These are phyloP conservation scores for Netelia fuscicornis DNA, from an alignment of 2,888 invertebrate species.

Conservation along the genomic window DNA sequence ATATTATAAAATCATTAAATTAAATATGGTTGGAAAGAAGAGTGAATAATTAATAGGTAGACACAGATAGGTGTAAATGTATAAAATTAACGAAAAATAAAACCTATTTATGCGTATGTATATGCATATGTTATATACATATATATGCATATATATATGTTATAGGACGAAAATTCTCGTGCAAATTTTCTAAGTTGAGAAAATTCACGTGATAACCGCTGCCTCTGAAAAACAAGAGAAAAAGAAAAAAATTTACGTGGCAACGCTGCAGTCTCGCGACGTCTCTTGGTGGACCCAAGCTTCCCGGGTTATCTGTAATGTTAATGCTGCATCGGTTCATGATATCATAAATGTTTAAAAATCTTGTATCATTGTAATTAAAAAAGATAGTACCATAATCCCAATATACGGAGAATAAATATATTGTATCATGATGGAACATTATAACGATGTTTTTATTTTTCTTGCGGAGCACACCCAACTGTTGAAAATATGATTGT, in stretches of 20 bases:
- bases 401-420: constrained; percentile 81
- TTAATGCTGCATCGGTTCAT: constrained; percentile 79
- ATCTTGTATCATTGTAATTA: constrained; percentile 83
- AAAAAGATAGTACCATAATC: constrained; percentile 80
- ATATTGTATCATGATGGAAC: constrained; percentile 79
- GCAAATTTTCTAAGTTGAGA: constrained; percentile 57
- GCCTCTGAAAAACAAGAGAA: constrained; percentile 54
- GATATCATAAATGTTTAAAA: constrained; percentile 83
- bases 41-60: constrained; percentile 71
- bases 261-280: constrained; percentile 65
- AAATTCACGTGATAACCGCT: constrained; percentile 51
- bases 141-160: constrained; percentile 58
- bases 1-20: constrained; percentile 56
- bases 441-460: constrained; percentile 64
- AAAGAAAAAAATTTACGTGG: constrained; percentile 61
- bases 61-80: constrained; percentile 74
- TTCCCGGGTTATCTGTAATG: constrained; percentile 73
- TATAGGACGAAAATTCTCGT: constrained; percentile 51
- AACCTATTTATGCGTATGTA: constrained; percentile 61
- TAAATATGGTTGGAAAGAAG: constrained; percentile 59
- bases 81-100: constrained; percentile 70
- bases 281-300: constrained; percentile 72
- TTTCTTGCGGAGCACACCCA: constrained; percentile 6
- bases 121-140: constrained; percentile 52
- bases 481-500: neutral